phyloP scores from a whole-genome alignment of 2,113 vertebrate species.

The Euleptes europaea region DNA sequence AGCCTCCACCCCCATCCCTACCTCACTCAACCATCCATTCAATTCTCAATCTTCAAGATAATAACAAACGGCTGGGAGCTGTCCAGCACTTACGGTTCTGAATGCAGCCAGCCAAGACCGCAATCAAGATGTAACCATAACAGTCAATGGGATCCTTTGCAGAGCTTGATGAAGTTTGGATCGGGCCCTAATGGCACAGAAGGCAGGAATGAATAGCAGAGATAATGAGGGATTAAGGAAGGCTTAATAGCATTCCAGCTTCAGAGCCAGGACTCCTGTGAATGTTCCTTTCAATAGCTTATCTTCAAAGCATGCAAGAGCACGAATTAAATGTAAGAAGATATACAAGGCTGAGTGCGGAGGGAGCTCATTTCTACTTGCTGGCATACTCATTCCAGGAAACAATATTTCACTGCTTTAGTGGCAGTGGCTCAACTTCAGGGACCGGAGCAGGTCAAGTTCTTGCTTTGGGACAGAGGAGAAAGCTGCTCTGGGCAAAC shows the following conservation, averaged over 20 bases:
- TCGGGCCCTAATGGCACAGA: conserved; percentile 3
- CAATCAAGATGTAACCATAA: not conserved
- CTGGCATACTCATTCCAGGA: not conserved
- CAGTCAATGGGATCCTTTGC: not conserved
- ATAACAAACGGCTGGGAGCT: not conserved
- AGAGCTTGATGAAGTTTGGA: not conserved
- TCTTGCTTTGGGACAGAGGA: not conserved
- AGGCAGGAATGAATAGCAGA: conserved; percentile 5
- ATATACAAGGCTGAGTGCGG: conserved; percentile 3
- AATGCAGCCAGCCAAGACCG: not conserved
- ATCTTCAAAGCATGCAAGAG: conserved; percentile 17
- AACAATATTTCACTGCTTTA: not conserved
- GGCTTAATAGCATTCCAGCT: conserved; percentile 11
- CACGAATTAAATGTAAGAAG: conserved; percentile 5
- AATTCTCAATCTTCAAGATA: not conserved
- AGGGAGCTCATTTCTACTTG: conserved; percentile 2
- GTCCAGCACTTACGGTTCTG: not conserved
- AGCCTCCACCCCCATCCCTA: too few relatives aligned
- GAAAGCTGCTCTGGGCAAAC: not conserved
- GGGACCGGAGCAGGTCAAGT: not conserved
- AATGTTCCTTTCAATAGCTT: conserved; percentile 18
- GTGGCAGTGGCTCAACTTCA: not conserved
- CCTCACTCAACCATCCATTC: not conserved
- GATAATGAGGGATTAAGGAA: conserved; percentile 15
- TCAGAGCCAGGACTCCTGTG: conserved; percentile 2